Base-by-base conservation (phyloP, 1,140 invertebrate genomes). In the Batillaria attramentaria region DNA sequence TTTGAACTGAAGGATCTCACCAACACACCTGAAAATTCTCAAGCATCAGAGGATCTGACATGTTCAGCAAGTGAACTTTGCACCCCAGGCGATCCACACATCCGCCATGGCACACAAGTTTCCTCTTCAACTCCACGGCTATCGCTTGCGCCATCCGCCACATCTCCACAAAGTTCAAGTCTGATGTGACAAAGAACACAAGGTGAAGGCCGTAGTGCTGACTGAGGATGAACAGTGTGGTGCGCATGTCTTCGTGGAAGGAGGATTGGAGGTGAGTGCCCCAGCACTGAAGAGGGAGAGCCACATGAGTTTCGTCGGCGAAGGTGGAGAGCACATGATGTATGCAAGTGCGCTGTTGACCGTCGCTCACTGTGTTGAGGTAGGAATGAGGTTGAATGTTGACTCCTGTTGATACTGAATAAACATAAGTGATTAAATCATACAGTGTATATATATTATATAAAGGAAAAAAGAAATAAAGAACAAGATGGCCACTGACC, bases 11-110 rank as follows among this genome's bases (percentile, higher is more conserved):
- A n/a, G n/a, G n/a, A n/a, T n/a, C n/a, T n/a, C n/a, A n/a, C n/a
- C n/a, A 70, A 37, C 77, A 54, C 39, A 73, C 77, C 75, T 74
- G 57, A 81, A 81, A 79, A 65, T 70, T 69, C 78, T 77, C 39
- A 8, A 77, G 35, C 74, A 69, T 16, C 31, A 79, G 37, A 10
- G 68, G 33, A 28, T 81, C 35, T 3, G 60, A 76, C 39, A 86
- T 74, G 57, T 79, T 65, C 16, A 86, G 75, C 33, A 87, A 66
- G 73, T 87, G 85, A 75, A 82, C 79, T 37, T 79, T 60, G 18
- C 87, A 72, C n/a, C 81, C 85, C 78, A 88, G 83, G 62, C 84
- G 86, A 54, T 84, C 83, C n/a, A 66, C 66, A 70, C 85, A 87
- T n/a, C 87, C 87, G 6, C 87, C 87, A 72, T 83, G 78, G 8